These are phyloP conservation scores for Drosophila saltans DNA, from an alignment of 1,140 invertebrate genomes.

Conservation along the genomic window DNA sequence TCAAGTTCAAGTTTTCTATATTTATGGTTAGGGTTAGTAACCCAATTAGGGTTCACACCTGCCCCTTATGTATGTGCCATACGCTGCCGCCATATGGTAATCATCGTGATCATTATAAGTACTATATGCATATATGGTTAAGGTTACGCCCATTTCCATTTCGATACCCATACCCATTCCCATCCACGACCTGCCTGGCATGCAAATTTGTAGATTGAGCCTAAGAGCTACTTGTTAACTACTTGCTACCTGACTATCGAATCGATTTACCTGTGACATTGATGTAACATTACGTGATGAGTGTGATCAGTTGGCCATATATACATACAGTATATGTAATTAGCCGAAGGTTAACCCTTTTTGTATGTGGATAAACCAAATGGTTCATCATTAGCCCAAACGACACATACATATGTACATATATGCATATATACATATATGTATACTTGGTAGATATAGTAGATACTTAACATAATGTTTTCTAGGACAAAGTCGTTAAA, in stretches of 20 bases:
- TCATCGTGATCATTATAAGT: constrained; percentile 16
- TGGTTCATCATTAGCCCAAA: not conserved
- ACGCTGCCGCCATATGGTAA: constrained; percentile 41
- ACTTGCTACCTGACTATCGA: constrained; percentile 30
- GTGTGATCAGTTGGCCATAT: constrained; percentile 21
- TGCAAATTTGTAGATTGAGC: constrained; percentile 66
- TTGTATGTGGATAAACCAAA: constrained; percentile 26
- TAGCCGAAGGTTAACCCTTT: constrained; percentile 67
- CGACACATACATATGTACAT: not conserved
- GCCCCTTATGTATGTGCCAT: constrained; percentile 20
- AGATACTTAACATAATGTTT: not conserved
- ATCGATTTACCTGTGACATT: constrained; percentile 55
- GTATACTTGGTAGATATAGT: not conserved
- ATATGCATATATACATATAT: not conserved
- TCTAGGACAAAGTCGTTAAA: constrained; percentile 5
- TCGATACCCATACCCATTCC: not conserved
- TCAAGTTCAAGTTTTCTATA: constrained; percentile 55
- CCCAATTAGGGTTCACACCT: constrained; percentile 46
- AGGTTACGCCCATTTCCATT: constrained; percentile 17
- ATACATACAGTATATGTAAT: not conserved
- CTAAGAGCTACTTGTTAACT: constrained; percentile 33
- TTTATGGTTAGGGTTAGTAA: constrained; percentile 21
- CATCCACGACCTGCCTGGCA: constrained; percentile 32
- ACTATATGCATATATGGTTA: constrained; percentile 21
- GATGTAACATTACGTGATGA: constrained; percentile 72